Evolutionary conservation across 1,140 invertebrate genomes (phyloP).

Genomic region (Cyrtorhinus lividipennis): DNA sequence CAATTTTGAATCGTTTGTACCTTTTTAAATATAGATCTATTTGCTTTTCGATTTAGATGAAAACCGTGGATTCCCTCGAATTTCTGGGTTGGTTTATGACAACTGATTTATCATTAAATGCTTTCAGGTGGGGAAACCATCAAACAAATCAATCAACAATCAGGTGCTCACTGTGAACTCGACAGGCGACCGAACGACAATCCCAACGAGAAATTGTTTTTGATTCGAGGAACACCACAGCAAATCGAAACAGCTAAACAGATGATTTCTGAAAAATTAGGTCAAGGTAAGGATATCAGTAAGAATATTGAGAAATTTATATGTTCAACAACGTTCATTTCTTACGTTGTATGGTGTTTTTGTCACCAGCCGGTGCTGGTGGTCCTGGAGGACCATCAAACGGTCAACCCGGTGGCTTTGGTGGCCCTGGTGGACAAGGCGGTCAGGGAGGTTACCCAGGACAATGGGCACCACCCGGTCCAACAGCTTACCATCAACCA

Average conservation of each 20-base stretch:
- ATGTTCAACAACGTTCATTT: too few species aligned
- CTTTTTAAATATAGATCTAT: too few species aligned
- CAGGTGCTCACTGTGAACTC: constrained; percentile 81
- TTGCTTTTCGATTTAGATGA: too few species aligned
- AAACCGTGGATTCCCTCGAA: too few species aligned
- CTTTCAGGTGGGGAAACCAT: constrained; percentile 77
- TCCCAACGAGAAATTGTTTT: constrained; percentile 70
- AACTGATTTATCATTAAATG: too few species aligned
- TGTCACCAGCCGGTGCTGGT: background rate
- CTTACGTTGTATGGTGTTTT: too few species aligned
- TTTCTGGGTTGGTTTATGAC: too few species aligned
- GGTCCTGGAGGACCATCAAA: constrained; percentile 23
- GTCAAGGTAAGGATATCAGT: constrained; percentile 16
- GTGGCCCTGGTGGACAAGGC: constrained; percentile 25
- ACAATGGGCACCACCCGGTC: constrained; percentile 30
- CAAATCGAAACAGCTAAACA: constrained; percentile 90
- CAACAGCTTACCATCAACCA: constrained; percentile 28
- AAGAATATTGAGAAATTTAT: too few species aligned
- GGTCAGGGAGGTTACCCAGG: constrained; percentile 34
- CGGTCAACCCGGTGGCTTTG: constrained; percentile 25
- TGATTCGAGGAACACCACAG: constrained; percentile 76
- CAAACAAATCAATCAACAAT: constrained; percentile 78
- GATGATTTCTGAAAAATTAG: constrained; percentile 84
- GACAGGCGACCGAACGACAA: constrained; percentile 49
- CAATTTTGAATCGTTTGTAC: too few species aligned